Conservation (phyloP, 64 coral and sea anemone genomes). For the Dendrophyllia cribrosa region DNA sequence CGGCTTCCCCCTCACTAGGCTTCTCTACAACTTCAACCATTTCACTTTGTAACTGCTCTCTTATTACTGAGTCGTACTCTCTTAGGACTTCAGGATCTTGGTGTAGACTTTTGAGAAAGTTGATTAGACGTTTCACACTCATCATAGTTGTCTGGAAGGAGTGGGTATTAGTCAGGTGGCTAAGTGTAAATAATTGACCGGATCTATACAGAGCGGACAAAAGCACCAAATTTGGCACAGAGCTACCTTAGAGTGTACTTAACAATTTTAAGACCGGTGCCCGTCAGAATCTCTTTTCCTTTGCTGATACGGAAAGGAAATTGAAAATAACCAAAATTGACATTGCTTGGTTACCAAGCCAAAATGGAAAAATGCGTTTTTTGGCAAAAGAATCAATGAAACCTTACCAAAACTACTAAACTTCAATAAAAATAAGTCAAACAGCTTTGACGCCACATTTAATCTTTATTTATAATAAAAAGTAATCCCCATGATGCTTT, state of each 20-base stretch:
- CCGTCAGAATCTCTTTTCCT: background rate
- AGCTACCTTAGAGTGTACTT: background rate
- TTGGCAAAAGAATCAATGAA: background rate
- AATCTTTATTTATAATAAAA: background rate
- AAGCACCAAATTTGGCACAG: background rate
- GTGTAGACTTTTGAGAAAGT: constrained; percentile 4
- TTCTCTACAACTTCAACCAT: constrained; percentile 37
- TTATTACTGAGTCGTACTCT: constrained; percentile 61
- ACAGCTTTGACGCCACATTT: background rate
- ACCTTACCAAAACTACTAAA: background rate
- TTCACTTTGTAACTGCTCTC: background rate
- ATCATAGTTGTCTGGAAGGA: background rate
- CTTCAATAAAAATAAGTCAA: background rate
- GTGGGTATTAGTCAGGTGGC: background rate
- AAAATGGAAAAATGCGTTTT: background rate
- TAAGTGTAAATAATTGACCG: background rate
- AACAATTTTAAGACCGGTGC: background rate
- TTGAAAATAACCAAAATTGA: background rate
- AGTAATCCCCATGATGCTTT: background rate
- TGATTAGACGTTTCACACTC: too few relatives aligned
- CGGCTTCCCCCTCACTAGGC: background rate
- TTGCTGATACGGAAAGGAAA: background rate
- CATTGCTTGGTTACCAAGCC: background rate
- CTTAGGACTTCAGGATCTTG: constrained; percentile 12
- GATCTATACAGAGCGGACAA: background rate